Percentiles rank a stretch among this genome's conserved stretches.
These are phyloP conservation scores for Microcebus murinus DNA, from an alignment of 2,113 vertebrate species.

Conservation along the genomic window DNA sequence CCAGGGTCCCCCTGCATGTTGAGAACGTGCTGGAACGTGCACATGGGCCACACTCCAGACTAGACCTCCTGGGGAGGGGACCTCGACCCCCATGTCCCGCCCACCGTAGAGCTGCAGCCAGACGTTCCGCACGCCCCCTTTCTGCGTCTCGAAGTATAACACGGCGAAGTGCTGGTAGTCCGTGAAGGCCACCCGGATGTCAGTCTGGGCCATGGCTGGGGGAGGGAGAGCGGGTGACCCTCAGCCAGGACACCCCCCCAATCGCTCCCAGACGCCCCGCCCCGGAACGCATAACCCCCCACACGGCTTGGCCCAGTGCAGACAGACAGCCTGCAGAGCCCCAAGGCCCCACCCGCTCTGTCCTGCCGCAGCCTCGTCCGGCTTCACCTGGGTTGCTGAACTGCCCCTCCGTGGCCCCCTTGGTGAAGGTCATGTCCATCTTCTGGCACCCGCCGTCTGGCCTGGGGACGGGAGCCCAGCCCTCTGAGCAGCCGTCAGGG, in stretches of 20 bases:
- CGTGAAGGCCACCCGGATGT: background rate
- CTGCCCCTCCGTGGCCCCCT: background rate
- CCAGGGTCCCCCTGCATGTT: fast-evolving
- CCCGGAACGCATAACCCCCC: too few relatives aligned
- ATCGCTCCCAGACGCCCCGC: background rate
- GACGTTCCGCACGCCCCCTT: background rate
- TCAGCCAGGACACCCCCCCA: background rate
- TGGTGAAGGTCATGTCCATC: background rate
- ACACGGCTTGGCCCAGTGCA: fast-evolving
- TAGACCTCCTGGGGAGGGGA: too few relatives aligned
- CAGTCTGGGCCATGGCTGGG: background rate
- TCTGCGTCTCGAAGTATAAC: background rate
- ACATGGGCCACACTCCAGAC: fast-evolving
- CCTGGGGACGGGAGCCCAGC: background rate
- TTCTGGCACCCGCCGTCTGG: background rate
- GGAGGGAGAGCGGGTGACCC: fast-evolving
- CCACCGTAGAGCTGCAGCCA: conserved; percentile 18
- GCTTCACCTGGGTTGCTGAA: conserved; percentile 51
- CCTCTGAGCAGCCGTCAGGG: background rate
- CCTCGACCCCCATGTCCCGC: background rate
- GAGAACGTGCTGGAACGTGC: background rate
- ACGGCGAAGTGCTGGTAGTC: background rate
- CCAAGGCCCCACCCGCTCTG: fast-evolving
- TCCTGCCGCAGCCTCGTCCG: fast-evolving
- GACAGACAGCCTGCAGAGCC: background rate